Base-by-base conservation (phyloP, 2,797 vertebrate genomes). In the Neosilurus hyrtlii region DNA sequence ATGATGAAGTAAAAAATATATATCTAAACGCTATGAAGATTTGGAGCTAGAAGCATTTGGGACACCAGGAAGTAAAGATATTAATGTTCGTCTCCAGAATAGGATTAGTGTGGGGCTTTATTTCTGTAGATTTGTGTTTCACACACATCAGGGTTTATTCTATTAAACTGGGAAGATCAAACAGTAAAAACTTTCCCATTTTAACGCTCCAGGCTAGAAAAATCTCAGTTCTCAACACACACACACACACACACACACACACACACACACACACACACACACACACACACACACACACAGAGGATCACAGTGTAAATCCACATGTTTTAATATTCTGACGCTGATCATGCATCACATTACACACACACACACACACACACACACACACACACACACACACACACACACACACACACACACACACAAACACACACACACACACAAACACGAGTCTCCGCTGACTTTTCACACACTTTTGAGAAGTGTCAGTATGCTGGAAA, bases 111-210 rank as follows among this genome's bases (percentile, higher is more conserved):
- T 51, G 15, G 22, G 9, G 65, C 35, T 26, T 18, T 43, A 56
- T 68, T 68, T 57, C 22, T 43, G 30, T 71, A 57, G 76, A 66
- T 57, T 26, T 73, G 54, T 80, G 79, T 9, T 20, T 80, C 79
- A 80, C 54, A 59, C 67, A 24, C 22, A 15, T 81, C 79, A 51
- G 54, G 43, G 6, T 43, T 71, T 49, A 71, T 72, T 81, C 20
- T 15, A 24, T 51, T 61, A 57, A 59, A 70, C 26, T 15, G n/a
- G 10, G n/a, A 71, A 71, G 79, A 71, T 81, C 79, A 81, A 62
- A 81, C 57, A 61, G 79, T 18, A 26, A 57, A 71, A 59, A 81
- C 43, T 62, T 81, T 26, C 67, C 71, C 15, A 72, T 7, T 81
- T 51, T 24, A 71, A 24, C 62, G 35, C 52, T 56, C 52, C 78